Conservation (phyloP, 2,113 vertebrate genomes). For the Hippocampus guttulatus region DNA sequence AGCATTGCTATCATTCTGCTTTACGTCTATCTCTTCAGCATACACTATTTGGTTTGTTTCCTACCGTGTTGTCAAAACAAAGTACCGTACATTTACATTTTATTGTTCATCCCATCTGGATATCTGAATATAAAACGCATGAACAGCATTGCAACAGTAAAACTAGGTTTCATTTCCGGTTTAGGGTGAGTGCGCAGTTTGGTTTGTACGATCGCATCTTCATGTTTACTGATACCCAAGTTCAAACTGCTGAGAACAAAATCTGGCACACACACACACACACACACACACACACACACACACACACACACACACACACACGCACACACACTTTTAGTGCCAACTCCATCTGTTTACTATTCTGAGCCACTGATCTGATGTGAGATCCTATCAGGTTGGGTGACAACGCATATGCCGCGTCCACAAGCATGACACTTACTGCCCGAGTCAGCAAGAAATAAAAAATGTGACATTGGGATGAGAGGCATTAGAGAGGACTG, state of each 20-base stretch:
- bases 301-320: background rate
- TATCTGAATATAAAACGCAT: background rate
- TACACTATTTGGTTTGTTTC: background rate
- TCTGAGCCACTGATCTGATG: conserved; percentile 44
- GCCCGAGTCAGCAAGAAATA: background rate
- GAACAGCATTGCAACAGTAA: background rate
- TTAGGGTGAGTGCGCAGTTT: conserved; percentile 2
- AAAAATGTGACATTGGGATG: conserved; percentile 6
- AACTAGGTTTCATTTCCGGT: conserved; percentile 11
- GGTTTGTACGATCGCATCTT: background rate
- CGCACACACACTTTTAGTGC: conserved; percentile 23
- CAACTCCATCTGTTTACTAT: conserved; percentile 53
- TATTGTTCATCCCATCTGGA: background rate
- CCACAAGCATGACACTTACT: background rate
- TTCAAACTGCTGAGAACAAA: conserved; percentile 29
- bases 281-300: too few species aligned
- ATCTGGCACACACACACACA: conserved; percentile 22
- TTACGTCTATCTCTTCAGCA: background rate
- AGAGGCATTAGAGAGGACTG: background rate
- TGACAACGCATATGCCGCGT: conserved; percentile 9
- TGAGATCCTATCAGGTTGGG: conserved; percentile 29
- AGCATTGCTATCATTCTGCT: background rate
- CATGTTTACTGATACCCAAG: background rate
- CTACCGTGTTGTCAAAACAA: background rate
- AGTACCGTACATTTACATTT: background rate